Percentiles rank a stretch among this genome's conserved stretches.
Evolutionary conservation across 2,113 vertebrate species (phyloP).

Genomic region (Ariopsis seemanni): DNA sequence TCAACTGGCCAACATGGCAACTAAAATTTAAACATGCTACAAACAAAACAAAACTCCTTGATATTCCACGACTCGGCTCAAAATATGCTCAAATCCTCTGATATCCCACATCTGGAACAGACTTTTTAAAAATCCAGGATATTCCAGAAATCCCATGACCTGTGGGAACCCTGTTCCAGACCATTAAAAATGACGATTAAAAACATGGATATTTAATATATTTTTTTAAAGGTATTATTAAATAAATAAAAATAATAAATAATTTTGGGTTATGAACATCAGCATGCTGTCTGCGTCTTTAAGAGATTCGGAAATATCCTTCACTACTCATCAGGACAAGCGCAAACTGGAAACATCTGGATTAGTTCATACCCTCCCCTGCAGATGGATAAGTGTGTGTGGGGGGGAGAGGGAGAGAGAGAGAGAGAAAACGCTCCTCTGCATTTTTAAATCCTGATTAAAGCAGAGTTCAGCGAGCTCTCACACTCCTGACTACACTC

Average conservation of each 20-base stretch:
- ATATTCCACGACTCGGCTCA: too few species aligned
- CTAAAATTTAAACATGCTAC: too few species aligned
- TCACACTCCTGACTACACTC: background rate
- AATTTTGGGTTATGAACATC: background rate
- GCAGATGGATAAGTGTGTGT: constrained; percentile 47
- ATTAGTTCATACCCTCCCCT: constrained; percentile 48
- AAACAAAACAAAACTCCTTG: too few species aligned
- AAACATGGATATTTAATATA: too few species aligned
- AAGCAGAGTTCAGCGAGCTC: constrained; percentile 16
- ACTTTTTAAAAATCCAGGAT: too few species aligned
- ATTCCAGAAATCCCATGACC: too few species aligned
- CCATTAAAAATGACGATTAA: background rate
- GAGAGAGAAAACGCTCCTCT: background rate
- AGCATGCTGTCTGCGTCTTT: constrained; percentile 29
- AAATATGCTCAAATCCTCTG: too few species aligned
- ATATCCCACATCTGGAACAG: too few species aligned
- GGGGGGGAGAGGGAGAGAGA: background rate
- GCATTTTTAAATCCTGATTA: constrained; percentile 16
- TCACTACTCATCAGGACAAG: constrained; percentile 56
- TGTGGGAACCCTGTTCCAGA: too few species aligned
- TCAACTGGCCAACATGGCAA: too few species aligned
- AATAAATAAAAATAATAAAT: background rate
- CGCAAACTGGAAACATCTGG: constrained; percentile 62
- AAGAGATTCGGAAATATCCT: constrained; percentile 64
- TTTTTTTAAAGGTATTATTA: too few species aligned